Conservation (phyloP, 2,888 invertebrate genomes). For the Stegophylla sp. region DNA sequence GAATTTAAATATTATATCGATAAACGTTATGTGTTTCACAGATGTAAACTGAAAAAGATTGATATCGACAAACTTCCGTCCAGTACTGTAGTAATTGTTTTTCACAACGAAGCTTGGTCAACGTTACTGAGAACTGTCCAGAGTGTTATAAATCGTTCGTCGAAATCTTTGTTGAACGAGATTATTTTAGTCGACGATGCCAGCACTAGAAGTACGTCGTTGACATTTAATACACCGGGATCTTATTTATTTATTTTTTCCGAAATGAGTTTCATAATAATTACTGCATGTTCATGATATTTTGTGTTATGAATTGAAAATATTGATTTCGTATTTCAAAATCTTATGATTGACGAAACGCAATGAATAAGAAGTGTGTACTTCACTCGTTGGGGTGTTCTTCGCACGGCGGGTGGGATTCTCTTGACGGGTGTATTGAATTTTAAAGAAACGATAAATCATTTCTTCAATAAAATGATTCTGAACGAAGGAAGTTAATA, state of each 20-base stretch:
- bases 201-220: slow-evolving; percentile 77
- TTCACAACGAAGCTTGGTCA: slow-evolving; percentile 99
- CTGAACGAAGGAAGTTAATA: no score
- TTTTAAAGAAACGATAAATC: no score
- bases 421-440: no score
- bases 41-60: slow-evolving; percentile 71
- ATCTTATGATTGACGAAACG: no score
- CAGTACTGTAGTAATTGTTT: slow-evolving; percentile 92
- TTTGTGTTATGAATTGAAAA: no score
- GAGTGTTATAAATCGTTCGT: slow-evolving; percentile 90
- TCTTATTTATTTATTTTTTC: not conserved
- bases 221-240: not conserved
- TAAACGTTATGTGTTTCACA: slow-evolving; percentile 64
- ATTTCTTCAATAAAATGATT: no score
- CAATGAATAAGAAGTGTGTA: no score
- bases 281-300: not conserved
- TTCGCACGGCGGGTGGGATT: no score
- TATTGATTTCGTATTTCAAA: no score
- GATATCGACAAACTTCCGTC: slow-evolving; percentile 75
- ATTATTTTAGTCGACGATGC: slow-evolving; percentile 89
- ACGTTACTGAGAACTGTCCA: slow-evolving; percentile 92
- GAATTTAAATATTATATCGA: not conserved
- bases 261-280: not conserved
- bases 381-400: no score
- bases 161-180: slow-evolving; percentile 77